phyloP scores from a whole-genome alignment of 1,140 invertebrate genomes.

The Neuroterus valhalla region DNA sequence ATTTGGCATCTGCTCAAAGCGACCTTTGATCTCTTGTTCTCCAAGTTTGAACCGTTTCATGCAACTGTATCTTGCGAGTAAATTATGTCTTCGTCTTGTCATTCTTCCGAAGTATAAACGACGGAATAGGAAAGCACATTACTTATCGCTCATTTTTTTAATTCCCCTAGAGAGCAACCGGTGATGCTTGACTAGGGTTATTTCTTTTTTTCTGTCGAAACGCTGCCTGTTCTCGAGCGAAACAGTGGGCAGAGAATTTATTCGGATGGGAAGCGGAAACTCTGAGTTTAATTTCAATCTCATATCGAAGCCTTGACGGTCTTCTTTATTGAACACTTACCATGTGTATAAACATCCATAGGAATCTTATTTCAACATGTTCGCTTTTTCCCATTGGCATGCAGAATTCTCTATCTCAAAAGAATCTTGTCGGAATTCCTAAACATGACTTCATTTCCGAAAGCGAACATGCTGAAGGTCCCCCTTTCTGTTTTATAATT shows the following conservation, averaged over 20 bases:
- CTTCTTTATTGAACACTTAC: not conserved
- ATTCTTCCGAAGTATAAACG: slow-evolving; percentile 9
- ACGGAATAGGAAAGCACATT: slow-evolving; percentile 1
- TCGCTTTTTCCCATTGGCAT: not conserved
- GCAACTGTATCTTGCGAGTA: slow-evolving; percentile 29
- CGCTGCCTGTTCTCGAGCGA: not conserved
- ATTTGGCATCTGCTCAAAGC: slow-evolving; percentile 20
- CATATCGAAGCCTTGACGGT: not conserved
- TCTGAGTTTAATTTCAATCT: slow-evolving; percentile 30
- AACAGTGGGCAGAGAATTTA: not conserved
- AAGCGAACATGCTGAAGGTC: not conserved
- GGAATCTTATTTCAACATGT: slow-evolving; percentile 18
- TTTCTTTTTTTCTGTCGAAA: not conserved
- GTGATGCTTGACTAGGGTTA: not conserved
- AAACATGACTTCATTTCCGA: not conserved
- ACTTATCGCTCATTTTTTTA: not conserved
- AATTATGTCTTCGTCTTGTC: slow-evolving; percentile 23
- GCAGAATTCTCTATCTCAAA: not conserved
- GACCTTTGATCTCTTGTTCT: slow-evolving; percentile 22
- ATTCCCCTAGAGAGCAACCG: not conserved
- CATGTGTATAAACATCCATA: not conserved
- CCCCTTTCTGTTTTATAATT: slow-evolving; percentile 38
- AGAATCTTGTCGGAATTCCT: not conserved
- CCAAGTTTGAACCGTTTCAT: slow-evolving; percentile 3
- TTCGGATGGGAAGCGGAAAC: slow-evolving; percentile 12